phyloP scores from a whole-genome alignment of 2,888 invertebrate species.

The Phoenoteleia sp. region DNA sequence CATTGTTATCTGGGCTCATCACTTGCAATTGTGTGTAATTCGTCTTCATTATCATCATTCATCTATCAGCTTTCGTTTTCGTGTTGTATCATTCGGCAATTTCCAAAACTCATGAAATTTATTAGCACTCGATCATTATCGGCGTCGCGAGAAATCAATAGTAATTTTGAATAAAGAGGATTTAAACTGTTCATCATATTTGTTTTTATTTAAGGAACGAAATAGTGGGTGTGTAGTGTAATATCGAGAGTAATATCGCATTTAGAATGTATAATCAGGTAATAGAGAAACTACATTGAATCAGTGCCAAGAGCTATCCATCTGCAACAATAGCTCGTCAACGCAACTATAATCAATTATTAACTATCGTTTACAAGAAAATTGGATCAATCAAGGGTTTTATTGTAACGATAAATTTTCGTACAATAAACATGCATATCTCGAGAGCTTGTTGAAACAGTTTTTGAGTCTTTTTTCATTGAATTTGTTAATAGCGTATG shows the following conservation, averaged over 20 bases:
- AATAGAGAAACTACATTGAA: conserved; percentile 10
- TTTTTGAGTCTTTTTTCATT: too few relatives aligned
- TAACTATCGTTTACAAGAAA: conserved; percentile 15
- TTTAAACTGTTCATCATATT: too few relatives aligned
- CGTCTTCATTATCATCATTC: conserved; percentile 19
- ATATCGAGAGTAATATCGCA: not conserved
- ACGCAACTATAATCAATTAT: conserved; percentile 30
- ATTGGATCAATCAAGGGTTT: conserved; percentile 32
- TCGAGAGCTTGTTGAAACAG: not conserved
- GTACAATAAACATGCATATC: not conserved
- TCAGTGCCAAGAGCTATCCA: conserved; percentile 15
- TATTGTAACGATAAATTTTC: not conserved
- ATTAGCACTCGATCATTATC: not conserved
- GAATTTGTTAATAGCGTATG: too few relatives aligned
- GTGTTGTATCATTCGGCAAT: conserved; percentile 20
- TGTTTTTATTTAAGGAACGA: not conserved
- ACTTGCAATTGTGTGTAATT: not conserved
- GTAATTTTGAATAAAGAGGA: too few relatives aligned
- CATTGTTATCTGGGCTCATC: conserved; percentile 4
- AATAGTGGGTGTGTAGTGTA: not conserved
- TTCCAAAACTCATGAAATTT: conserved; percentile 3
- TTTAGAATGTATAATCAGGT: conserved; percentile 14
- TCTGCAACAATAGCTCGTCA: conserved; percentile 22
- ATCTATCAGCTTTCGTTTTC: not conserved
- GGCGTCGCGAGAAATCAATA: not conserved